Conservation (phyloP, 2,888 invertebrate genomes). For the Tetanocera ferruginea region DNA sequence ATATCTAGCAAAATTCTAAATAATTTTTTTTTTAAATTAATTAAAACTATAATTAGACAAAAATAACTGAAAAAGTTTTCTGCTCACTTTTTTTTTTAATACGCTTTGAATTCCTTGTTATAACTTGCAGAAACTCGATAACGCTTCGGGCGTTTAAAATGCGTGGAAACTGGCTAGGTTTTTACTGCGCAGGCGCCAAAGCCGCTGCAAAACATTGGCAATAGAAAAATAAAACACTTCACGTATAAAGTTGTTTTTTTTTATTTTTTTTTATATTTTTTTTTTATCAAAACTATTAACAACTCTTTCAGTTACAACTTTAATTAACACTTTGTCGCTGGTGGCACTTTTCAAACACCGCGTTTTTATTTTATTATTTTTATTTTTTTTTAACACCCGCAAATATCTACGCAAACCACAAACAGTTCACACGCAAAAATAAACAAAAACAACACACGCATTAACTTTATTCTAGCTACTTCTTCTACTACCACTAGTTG, state of each 20-base stretch:
- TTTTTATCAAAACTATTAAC: too few species aligned
- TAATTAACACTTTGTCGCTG: background rate
- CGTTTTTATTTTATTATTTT: background rate
- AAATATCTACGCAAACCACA: constrained; percentile 7
- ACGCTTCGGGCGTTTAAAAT: too few species aligned
- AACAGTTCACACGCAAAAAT: constrained; percentile 1
- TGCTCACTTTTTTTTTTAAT: too few species aligned
- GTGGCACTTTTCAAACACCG: background rate
- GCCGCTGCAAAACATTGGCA: background rate
- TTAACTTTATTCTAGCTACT: constrained; percentile 2
- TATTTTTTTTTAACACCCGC: background rate
- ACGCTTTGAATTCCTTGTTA: too few species aligned
- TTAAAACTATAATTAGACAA: too few species aligned
- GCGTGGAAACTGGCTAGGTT: too few species aligned
- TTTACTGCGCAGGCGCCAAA: background rate
- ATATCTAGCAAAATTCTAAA: background rate
- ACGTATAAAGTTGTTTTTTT: too few species aligned
- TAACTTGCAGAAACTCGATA: too few species aligned
- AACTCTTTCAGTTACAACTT: too few species aligned
- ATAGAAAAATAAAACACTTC: background rate
- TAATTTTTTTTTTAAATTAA: too few species aligned
- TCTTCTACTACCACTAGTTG: background rate
- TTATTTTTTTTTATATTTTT: too few species aligned
- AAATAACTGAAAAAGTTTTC: too few species aligned
- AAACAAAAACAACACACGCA: constrained; percentile 13